Percentiles rank a stretch among this genome's conserved stretches.
Evolutionary conservation across 2,797 vertebrate species (phyloP).

Genomic region (Parotocinclus haroldoi): DNA sequence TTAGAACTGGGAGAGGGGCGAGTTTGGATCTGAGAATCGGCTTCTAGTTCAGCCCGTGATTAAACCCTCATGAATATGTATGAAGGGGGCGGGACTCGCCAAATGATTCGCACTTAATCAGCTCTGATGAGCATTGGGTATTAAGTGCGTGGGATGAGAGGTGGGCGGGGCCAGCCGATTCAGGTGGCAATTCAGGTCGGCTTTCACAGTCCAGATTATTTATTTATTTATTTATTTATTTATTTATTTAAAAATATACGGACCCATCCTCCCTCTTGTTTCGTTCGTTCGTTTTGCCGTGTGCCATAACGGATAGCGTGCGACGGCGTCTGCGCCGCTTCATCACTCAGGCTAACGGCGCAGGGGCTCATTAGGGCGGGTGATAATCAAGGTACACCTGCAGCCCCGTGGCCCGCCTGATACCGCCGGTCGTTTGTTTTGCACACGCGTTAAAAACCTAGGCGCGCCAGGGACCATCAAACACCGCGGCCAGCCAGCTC

Average conservation of each 20-base stretch:
- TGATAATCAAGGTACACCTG: slow-evolving; percentile 49
- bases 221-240: too few relatives aligned
- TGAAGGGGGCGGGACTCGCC: slow-evolving; percentile 4
- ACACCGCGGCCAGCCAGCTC: not conserved
- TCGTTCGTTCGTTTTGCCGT: not conserved
- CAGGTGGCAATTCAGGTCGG: too few relatives aligned
- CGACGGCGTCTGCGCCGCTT: slow-evolving; percentile 34
- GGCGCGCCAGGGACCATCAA: not conserved
- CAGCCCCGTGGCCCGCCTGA: slow-evolving; percentile 27
- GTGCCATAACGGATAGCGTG: slow-evolving; percentile 38
- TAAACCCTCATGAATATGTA: slow-evolving; percentile 60
- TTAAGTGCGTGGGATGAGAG: not conserved
- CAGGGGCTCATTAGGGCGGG: slow-evolving; percentile 45
- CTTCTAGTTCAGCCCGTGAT: slow-evolving; percentile 52
- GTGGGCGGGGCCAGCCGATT: not conserved
- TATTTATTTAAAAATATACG: too few relatives aligned
- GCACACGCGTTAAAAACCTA: slow-evolving; percentile 30
- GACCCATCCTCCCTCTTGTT: too few relatives aligned
- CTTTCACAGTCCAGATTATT: too few relatives aligned
- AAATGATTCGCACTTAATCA: slow-evolving; percentile 20
- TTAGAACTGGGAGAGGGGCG: slow-evolving; percentile 51
- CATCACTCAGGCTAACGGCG: slow-evolving; percentile 45
- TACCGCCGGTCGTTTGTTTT: slow-evolving; percentile 24
- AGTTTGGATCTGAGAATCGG: slow-evolving; percentile 15
- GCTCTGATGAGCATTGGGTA: not conserved